Percentiles rank a stretch among this genome's conserved stretches.
Evolutionary conservation across 2,797 vertebrate species (phyloP).

Genomic region (Spea hammondii): DNA sequence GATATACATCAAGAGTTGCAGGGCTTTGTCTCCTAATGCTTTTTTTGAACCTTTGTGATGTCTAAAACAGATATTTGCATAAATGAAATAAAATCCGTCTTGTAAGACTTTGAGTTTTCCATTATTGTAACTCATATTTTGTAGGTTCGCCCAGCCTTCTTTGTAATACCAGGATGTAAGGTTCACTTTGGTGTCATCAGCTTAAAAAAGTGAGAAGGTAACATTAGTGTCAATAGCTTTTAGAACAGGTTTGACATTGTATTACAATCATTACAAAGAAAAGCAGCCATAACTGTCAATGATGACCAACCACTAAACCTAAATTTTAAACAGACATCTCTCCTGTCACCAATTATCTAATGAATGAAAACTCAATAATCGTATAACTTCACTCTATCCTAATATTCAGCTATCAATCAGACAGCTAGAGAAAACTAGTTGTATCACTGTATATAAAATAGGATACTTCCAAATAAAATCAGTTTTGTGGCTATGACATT

Average conservation of each 20-base stretch:
- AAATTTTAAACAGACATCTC: too few relatives aligned
- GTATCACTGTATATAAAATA: too few relatives aligned
- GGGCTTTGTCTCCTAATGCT: conserved; percentile 67
- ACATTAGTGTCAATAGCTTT: not conserved
- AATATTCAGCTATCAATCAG: too few relatives aligned
- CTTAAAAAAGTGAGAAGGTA: conserved; percentile 13
- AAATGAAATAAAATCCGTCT: conserved; percentile 91
- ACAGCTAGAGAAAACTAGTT: too few relatives aligned
- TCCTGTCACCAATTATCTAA: too few relatives aligned
- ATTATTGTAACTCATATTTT: conserved; percentile 79
- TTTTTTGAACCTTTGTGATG: conserved; percentile 70
- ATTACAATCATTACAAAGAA: not conserved
- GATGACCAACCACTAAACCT: not conserved
- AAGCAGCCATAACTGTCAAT: not conserved
- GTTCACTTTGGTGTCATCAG: conserved; percentile 62
- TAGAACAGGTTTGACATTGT: not conserved
- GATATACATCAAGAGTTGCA: conserved; percentile 89
- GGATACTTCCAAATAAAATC: too few relatives aligned
- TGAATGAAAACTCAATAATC: too few relatives aligned
- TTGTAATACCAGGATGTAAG: conserved; percentile 81
- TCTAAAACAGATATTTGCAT: conserved; percentile 93
- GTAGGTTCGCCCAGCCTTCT: conserved; percentile 76
- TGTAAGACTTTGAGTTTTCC: conserved; percentile 83
- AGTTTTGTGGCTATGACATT: too few relatives aligned
- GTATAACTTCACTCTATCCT: too few relatives aligned